Percentiles rank a stretch among this genome's conserved stretches.
Evolutionary conservation across 2,113 vertebrate species (phyloP).

Genomic region (Hucho hucho): DNA sequence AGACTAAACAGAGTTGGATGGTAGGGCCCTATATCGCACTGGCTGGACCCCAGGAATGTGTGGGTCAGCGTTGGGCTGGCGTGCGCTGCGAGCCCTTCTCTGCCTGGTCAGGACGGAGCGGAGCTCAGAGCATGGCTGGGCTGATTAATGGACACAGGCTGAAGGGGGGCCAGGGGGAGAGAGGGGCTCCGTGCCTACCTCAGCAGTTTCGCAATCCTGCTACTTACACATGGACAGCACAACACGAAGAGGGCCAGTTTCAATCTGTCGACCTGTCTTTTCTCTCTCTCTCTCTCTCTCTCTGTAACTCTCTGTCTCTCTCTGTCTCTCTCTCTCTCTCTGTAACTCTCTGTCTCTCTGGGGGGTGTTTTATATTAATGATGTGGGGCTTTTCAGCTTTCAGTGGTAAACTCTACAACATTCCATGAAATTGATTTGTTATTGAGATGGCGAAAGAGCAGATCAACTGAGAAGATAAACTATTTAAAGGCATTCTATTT

Average conservation of each 20-base stretch:
- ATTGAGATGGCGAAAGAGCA: conserved; percentile 69
- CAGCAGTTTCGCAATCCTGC: conserved; percentile 78
- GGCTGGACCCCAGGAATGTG: conserved; percentile 70
- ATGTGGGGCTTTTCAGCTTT: conserved; percentile 37
- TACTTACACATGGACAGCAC: conserved; percentile 61
- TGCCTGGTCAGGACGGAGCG: conserved; percentile 34
- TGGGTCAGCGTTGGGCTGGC: conserved; percentile 42
- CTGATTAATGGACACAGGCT: conserved; percentile 60
- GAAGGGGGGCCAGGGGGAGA: conserved; percentile 54
- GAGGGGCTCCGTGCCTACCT: conserved; percentile 66
- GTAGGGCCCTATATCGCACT: conserved; percentile 73
- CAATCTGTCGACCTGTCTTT: conserved; percentile 65
- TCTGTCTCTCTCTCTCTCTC: conserved; percentile 58
- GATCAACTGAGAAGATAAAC: conserved; percentile 60
- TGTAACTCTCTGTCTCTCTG: not conserved
- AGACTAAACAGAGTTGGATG: conserved; percentile 72
- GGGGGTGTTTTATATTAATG: conserved; percentile 52
- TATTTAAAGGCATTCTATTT: conserved; percentile 77
- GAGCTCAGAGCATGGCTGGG: conserved; percentile 28
- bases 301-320: not conserved
- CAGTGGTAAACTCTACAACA: conserved; percentile 72
- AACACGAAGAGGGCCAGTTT: conserved; percentile 71
- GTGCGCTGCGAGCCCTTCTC: conserved; percentile 30
- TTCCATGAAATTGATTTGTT: conserved; percentile 70
- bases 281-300: conserved; percentile 31